Evolutionary conservation across 1,140 invertebrate genomes (phyloP).

Genomic region (Drosophila sp.): DNA sequence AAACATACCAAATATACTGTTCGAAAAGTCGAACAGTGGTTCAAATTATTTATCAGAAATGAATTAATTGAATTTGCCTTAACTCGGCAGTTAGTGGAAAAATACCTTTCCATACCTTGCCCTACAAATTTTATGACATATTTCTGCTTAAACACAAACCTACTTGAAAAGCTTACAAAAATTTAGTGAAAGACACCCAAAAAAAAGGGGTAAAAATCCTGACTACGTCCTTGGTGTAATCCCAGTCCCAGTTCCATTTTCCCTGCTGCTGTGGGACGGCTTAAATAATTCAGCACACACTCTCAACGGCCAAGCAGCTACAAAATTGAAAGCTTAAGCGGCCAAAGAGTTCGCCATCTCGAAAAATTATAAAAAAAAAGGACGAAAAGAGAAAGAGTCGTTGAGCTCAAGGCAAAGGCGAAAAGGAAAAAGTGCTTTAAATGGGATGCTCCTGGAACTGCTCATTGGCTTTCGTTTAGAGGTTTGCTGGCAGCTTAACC

Average conservation of each 20-base stretch:
- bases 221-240: background rate
- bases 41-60: no score
- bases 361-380: slow-evolving; percentile 44
- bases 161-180: no score
- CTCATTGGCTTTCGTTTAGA: slow-evolving; percentile 57
- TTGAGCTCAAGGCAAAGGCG: slow-evolving; percentile 22
- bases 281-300: slow-evolving; percentile 68
- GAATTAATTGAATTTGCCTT: no score
- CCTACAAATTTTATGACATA: no score
- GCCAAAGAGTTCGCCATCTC: slow-evolving; percentile 49
- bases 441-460: slow-evolving; percentile 37
- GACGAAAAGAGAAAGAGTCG: background rate
- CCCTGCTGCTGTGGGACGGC: slow-evolving; percentile 7
- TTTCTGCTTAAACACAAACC: no score
- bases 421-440: slow-evolving; percentile 53
- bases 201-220: background rate
- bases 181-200: no score
- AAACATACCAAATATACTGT: no score
- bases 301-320: slow-evolving; percentile 21
- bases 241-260: slow-evolving; percentile 3
- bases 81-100: no score
- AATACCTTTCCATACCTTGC: no score
- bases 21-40: no score
- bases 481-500: slow-evolving; percentile 64
- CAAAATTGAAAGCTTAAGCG: slow-evolving; percentile 71